These are phyloP conservation scores for Ceraclea dissimilis DNA, from an alignment of 2,888 invertebrate species.

Conservation along the genomic window DNA sequence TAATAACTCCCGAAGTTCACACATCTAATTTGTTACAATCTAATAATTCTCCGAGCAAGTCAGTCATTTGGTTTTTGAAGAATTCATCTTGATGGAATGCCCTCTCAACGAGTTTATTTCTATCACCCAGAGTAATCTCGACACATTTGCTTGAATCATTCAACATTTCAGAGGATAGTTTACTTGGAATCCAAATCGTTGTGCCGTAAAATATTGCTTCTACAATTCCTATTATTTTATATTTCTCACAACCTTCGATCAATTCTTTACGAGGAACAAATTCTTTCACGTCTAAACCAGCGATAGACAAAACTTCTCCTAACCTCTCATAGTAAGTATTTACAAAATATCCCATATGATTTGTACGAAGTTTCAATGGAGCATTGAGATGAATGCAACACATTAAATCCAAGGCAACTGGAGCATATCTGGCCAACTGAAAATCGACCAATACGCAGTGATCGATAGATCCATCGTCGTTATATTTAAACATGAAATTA, in stretches of 20 bases:
- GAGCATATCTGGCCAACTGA: slow-evolving; percentile 59
- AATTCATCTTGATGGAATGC: too few relatives aligned
- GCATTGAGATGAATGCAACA: slow-evolving; percentile 49
- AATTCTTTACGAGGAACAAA: slow-evolving; percentile 41
- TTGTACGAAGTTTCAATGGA: slow-evolving; percentile 40
- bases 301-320: slow-evolving; percentile 34
- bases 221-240: slow-evolving; percentile 48
- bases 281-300: slow-evolving; percentile 36
- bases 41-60: slow-evolving; percentile 50
- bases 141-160: slow-evolving; percentile 44
- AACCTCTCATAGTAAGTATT: slow-evolving; percentile 50
- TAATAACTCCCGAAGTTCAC: too few relatives aligned
- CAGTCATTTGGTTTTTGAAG: slow-evolving; percentile 45
- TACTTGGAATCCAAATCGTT: slow-evolving; percentile 46
- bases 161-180: slow-evolving; percentile 41
- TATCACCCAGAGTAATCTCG: slow-evolving; percentile 47
- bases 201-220: slow-evolving; percentile 47
- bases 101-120: slow-evolving; percentile 46
- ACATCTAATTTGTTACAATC: too few relatives aligned
- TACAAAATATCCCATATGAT: slow-evolving; percentile 34
- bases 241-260: slow-evolving; percentile 40
- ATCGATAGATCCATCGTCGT: slow-evolving; percentile 37
- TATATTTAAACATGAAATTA: slow-evolving; percentile 51
- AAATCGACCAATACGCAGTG: slow-evolving; percentile 62
- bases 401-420: slow-evolving; percentile 58